Evolutionary conservation across 2,113 vertebrate species (phyloP).

Genomic region (Montifringilla adamsi): DNA sequence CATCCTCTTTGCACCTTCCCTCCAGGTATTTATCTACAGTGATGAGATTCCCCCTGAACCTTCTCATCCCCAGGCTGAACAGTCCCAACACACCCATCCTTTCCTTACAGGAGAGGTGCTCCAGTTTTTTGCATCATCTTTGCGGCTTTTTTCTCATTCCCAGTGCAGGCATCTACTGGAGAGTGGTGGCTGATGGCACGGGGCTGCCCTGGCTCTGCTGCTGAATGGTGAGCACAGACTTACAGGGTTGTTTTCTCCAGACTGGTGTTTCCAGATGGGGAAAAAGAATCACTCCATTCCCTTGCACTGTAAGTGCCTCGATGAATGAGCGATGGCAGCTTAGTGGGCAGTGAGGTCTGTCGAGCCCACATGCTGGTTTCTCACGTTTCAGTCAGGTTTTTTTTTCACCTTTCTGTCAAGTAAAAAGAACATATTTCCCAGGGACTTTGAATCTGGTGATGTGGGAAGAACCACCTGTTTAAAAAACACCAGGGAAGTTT

Average conservation of each 20-base stretch:
- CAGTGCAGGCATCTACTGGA: not conserved
- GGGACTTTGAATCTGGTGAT: not conserved
- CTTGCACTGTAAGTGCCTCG: not conserved
- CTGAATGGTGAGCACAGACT: not conserved
- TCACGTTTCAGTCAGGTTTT: not conserved
- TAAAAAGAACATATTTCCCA: not conserved
- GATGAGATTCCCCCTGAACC: not conserved
- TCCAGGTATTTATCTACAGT: not conserved
- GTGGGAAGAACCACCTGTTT: slow-evolving; percentile 42
- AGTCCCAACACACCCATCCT: not conserved
- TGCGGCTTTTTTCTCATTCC: not conserved
- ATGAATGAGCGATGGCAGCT: not conserved
- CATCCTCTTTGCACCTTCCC: not conserved
- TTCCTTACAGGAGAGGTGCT: not conserved
- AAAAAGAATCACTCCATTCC: not conserved
- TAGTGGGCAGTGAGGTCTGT: not conserved
- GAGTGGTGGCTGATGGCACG: not conserved
- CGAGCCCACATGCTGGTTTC: not conserved
- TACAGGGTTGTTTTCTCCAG: not conserved
- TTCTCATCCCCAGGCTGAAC: not conserved
- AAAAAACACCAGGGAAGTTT: not conserved
- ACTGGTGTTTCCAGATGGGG: not conserved
- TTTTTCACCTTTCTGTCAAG: not conserved
- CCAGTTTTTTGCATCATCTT: not conserved
- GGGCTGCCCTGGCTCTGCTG: not conserved